A percentile compares a stretch with the other conserved stretches of the same genome.
phyloP scores from a whole-genome alignment of 2,113 vertebrate genomes.

The Ictidomys tridecemlineatus region DNA sequence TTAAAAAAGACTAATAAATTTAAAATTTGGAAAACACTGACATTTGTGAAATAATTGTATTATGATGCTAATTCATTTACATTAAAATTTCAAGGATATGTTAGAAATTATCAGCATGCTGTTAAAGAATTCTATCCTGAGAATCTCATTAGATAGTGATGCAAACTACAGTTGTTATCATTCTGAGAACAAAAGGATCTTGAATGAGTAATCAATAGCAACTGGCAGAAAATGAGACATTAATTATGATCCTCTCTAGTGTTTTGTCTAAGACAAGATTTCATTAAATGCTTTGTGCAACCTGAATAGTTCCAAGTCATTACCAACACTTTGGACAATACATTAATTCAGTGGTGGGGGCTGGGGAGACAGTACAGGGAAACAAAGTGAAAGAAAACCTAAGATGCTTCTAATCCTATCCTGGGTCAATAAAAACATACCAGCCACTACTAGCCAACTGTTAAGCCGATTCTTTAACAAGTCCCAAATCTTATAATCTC shows the following conservation, averaged over 20 bases:
- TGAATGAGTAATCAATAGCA: constrained; percentile 93
- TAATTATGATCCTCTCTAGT: constrained; percentile 90
- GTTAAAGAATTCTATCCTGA: constrained; percentile 89
- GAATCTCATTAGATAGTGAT: constrained; percentile 91
- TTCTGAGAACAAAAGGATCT: constrained; percentile 90
- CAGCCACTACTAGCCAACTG: constrained; percentile 72
- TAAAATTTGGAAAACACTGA: constrained; percentile 84
- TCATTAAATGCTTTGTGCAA: constrained; percentile 92
- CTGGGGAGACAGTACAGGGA: not conserved
- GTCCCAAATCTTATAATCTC: constrained; percentile 84
- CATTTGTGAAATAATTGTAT: constrained; percentile 80
- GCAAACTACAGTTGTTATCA: constrained; percentile 89
- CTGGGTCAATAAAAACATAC: constrained; percentile 82
- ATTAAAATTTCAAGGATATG: constrained; percentile 88
- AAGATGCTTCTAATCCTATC: constrained; percentile 78
- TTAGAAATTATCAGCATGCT: constrained; percentile 88
- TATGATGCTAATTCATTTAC: constrained; percentile 88
- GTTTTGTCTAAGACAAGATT: constrained; percentile 91
- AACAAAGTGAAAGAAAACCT: constrained; percentile 77
- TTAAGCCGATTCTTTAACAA: constrained; percentile 72
- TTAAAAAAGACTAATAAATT: constrained; percentile 81
- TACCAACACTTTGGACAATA: constrained; percentile 85
- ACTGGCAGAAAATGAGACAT: constrained; percentile 90
- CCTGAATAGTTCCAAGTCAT: constrained; percentile 88
- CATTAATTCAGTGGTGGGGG: constrained; percentile 74